Evolutionary conservation across 2,797 vertebrate species (phyloP).

Genomic region (Lutra lutra): DNA sequence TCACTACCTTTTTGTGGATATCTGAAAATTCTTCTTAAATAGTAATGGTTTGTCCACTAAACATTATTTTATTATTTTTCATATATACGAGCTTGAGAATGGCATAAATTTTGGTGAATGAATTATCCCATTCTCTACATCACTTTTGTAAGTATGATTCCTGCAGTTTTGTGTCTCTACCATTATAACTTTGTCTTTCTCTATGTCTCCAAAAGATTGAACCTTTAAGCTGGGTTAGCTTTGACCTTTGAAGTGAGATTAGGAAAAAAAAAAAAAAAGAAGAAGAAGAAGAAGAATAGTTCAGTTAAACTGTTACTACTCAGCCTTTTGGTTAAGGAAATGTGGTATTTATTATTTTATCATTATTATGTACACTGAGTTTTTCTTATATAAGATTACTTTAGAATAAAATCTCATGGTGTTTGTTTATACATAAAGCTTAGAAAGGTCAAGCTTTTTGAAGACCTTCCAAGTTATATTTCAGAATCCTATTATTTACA

Average conservation of each 20-base stretch:
- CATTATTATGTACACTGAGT: background rate
- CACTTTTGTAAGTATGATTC: background rate
- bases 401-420: background rate
- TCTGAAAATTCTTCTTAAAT: background rate
- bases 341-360: background rate
- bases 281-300: background rate
- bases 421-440: background rate
- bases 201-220: background rate
- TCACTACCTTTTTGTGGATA: background rate
- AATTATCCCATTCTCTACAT: slow-evolving; percentile 38
- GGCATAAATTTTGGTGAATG: slow-evolving; percentile 37
- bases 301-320: background rate
- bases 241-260: slow-evolving; percentile 24
- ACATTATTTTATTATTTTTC: background rate
- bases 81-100: background rate
- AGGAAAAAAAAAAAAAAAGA: background rate
- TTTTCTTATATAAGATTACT: background rate
- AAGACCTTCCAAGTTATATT: background rate
- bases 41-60: background rate
- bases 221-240: background rate
- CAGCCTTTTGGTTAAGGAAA: background rate
- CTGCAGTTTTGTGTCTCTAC: background rate
- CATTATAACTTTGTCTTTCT: background rate
- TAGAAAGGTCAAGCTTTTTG: background rate
- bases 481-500: background rate